Percentiles rank a stretch among this genome's conserved stretches.
Evolutionary conservation across 2,797 vertebrate species (phyloP).

Genomic region (Prionace glauca): DNA sequence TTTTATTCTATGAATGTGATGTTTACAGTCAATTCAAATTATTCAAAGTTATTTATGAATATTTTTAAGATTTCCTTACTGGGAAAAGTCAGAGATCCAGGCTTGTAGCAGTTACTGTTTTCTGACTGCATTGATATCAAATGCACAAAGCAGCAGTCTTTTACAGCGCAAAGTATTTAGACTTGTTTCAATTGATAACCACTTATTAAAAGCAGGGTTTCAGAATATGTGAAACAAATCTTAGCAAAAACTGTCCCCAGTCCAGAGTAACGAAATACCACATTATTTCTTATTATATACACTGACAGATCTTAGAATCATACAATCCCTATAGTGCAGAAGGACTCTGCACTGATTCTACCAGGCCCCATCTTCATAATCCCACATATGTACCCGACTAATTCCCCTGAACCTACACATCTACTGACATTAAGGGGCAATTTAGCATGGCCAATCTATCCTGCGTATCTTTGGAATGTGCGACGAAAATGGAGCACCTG

Average conservation of each 20-base stretch:
- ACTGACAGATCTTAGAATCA: too few species aligned
- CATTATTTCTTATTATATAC: neutral
- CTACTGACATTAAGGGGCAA: too few species aligned
- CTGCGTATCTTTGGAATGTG: too few species aligned
- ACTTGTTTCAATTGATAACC: neutral
- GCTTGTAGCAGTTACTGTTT: neutral
- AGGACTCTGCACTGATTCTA: too few species aligned
- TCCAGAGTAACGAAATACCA: neutral
- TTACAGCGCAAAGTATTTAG: neutral
- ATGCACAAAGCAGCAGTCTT: neutral
- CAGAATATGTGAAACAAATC: neutral
- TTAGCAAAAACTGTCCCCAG: neutral
- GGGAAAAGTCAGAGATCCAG: too few species aligned
- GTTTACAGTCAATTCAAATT: neutral
- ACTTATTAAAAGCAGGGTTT: neutral
- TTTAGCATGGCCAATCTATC: too few species aligned
- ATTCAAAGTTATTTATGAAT: neutral
- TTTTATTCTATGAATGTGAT: neutral
- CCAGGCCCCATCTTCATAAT: too few species aligned
- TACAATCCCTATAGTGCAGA: too few species aligned
- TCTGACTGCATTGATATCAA: neutral
- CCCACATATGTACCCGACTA: too few species aligned
- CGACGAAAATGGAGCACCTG: too few species aligned
- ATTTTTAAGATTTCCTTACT: neutral
- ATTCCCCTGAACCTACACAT: too few species aligned